Conservation (phyloP, 35 echinoderm and acorn worm genomes). For the Anneissia japonica region DNA sequence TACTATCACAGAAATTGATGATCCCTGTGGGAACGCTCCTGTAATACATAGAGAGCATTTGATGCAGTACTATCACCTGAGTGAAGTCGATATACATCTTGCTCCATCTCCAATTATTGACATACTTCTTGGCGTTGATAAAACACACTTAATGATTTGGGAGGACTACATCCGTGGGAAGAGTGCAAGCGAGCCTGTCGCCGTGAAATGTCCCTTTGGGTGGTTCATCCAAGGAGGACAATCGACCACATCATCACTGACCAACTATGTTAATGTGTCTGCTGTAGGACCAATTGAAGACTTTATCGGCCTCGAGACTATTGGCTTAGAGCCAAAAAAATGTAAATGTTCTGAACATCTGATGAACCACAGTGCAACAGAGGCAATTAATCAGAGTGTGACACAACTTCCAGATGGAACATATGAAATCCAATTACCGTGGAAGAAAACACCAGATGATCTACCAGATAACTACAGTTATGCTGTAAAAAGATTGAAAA, state of each 20-base stretch:
- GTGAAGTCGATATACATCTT: constrained; percentile 23
- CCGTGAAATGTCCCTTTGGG: constrained; percentile 59
- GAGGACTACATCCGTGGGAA: constrained; percentile 7
- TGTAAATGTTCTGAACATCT: constrained; percentile 33
- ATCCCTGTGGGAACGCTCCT: constrained; percentile 50
- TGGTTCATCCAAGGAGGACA: constrained; percentile 59
- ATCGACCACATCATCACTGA: neutral
- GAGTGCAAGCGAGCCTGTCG: constrained; percentile 11
- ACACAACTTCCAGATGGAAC: constrained; percentile 43
- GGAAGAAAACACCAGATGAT: constrained; percentile 12
- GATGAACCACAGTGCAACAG: constrained; percentile 24
- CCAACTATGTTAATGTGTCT: constrained; percentile 41
- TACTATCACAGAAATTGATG: constrained; percentile 59
- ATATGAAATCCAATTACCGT: constrained; percentile 33
- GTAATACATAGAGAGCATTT: constrained; percentile 34
- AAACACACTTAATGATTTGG: constrained; percentile 30
- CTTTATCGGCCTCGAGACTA: constrained; percentile 39
- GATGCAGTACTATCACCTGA: constrained; percentile 38
- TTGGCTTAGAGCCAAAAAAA: constrained; percentile 35
- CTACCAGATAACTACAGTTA: constrained; percentile 37
- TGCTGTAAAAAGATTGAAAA: constrained; percentile 24
- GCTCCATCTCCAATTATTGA: constrained; percentile 56
- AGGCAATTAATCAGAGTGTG: constrained; percentile 31
- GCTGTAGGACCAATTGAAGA: constrained; percentile 50
- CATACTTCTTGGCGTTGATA: constrained; percentile 66